Evolutionary conservation across 1,140 invertebrate genomes (phyloP).

Genomic region (Portunus trituberculatus): DNA sequence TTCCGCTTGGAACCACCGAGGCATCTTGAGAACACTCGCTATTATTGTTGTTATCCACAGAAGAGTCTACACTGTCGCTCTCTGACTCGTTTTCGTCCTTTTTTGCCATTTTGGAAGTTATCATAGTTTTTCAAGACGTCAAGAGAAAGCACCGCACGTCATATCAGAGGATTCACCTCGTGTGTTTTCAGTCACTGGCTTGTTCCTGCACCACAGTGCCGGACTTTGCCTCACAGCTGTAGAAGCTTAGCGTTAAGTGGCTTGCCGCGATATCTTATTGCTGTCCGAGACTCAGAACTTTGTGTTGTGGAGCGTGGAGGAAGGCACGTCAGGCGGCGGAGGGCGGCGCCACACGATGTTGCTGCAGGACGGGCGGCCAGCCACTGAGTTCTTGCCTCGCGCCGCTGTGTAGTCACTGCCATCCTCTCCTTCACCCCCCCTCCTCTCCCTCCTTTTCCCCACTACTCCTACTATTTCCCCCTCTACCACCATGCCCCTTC

Average conservation of each 20-base stretch:
- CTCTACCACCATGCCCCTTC: neutral
- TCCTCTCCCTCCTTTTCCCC: neutral
- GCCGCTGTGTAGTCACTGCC: neutral
- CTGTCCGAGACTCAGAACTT: neutral
- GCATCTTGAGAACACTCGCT: neutral
- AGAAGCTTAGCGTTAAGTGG: neutral
- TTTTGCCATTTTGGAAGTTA: neutral
- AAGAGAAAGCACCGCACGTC: neutral
- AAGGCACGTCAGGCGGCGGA: neutral
- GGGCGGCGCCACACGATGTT: neutral
- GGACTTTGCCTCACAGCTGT: neutral
- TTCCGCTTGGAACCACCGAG: neutral
- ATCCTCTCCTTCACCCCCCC: neutral
- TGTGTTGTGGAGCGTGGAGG: neutral
- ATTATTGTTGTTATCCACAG: constrained; percentile 26
- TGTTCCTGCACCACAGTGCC: neutral
- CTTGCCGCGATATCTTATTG: neutral
- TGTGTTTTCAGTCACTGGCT: neutral
- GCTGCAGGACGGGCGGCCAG: neutral
- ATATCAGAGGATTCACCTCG: neutral
- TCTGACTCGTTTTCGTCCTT: neutral
- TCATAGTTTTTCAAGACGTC: neutral
- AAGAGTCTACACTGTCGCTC: neutral
- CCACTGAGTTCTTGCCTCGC: neutral
- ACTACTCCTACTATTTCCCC: neutral